Conservation (phyloP, 37 sponge, comb jelly and placozoan genomes). For the Eunapius fragilis region DNA sequence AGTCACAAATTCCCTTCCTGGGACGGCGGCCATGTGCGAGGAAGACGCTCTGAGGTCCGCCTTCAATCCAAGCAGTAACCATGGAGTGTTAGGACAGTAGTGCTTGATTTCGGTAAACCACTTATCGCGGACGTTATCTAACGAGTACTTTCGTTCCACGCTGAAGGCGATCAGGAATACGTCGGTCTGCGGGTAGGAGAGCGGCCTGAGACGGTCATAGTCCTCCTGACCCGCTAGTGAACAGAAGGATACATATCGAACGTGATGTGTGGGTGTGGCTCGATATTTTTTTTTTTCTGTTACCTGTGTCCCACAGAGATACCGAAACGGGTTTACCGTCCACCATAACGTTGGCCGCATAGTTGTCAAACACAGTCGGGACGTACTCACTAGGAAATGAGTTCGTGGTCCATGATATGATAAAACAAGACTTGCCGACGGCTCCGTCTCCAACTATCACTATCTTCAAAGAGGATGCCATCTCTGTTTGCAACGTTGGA, state of each 20-base stretch:
- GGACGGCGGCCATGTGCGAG: neutral
- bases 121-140: slow-evolving; percentile 47
- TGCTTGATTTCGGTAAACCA: slow-evolving; percentile 64
- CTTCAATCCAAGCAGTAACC: slow-evolving; percentile 65
- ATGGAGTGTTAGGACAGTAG: slow-evolving; percentile 65
- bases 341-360: slow-evolving; percentile 46
- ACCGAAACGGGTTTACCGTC: slow-evolving; percentile 60
- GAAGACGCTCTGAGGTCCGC: slow-evolving; percentile 27
- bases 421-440: slow-evolving; percentile 76
- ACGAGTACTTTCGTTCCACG: slow-evolving; percentile 12
- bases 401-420: slow-evolving; percentile 63
- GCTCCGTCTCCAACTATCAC: slow-evolving; percentile 71
- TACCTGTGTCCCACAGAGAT: slow-evolving; percentile 65
- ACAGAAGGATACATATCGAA: neutral
- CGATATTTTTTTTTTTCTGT: neutral
- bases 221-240: slow-evolving; percentile 74
- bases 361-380: slow-evolving; percentile 80
- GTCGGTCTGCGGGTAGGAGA: slow-evolving; percentile 80
- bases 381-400: slow-evolving; percentile 75
- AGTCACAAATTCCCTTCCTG: neutral
- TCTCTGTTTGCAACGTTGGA: too few species aligned
- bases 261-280: neutral
- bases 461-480: slow-evolving; percentile 60
- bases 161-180: slow-evolving; percentile 66
- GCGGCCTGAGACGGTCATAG: slow-evolving; percentile 76